Conservation (phyloP, 2,888 invertebrate genomes). For the Synanthedon andrenaeformis region DNA sequence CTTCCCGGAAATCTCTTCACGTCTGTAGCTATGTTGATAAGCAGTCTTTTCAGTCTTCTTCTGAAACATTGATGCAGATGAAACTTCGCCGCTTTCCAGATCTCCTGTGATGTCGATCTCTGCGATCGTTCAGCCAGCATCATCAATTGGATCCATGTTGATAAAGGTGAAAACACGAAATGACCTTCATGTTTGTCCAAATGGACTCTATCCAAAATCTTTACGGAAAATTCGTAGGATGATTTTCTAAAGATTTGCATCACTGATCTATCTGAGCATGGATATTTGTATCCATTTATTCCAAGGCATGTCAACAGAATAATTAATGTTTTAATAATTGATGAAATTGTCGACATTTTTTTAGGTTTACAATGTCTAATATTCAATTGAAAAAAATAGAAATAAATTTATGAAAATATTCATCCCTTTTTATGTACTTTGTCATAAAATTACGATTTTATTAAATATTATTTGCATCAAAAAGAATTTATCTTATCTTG, state of each 20-base stretch:
- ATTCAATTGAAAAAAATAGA: no score
- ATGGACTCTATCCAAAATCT: slow-evolving; percentile 33
- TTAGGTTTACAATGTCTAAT: no score
- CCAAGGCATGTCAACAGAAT: no score
- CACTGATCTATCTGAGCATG: slow-evolving; percentile 24
- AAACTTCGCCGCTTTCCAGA: slow-evolving; percentile 32
- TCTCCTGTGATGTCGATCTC: slow-evolving; percentile 28
- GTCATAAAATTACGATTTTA: no score
- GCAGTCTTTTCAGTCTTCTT: slow-evolving; percentile 20
- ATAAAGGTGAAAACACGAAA: slow-evolving; percentile 45
- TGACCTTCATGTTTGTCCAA: slow-evolving; percentile 30
- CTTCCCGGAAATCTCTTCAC: slow-evolving; percentile 19
- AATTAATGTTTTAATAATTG: no score
- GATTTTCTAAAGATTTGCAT: slow-evolving; percentile 25
- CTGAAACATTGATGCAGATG: slow-evolving; percentile 32
- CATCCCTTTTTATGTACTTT: no score
- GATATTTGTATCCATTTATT: slow-evolving; percentile 8
- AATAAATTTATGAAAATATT: no score
- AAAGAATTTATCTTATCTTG: no score
- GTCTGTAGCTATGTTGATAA: slow-evolving; percentile 25
- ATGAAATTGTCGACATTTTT: no score
- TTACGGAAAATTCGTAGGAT: slow-evolving; percentile 37
- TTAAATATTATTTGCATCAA: no score
- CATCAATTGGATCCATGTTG: slow-evolving; percentile 41
- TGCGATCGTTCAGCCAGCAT: slow-evolving; percentile 38